Evolutionary conservation across 2,113 vertebrate species (phyloP), one percentile per base, ranked within the genome.

Genomic region (Athene cunicularia): DNA sequence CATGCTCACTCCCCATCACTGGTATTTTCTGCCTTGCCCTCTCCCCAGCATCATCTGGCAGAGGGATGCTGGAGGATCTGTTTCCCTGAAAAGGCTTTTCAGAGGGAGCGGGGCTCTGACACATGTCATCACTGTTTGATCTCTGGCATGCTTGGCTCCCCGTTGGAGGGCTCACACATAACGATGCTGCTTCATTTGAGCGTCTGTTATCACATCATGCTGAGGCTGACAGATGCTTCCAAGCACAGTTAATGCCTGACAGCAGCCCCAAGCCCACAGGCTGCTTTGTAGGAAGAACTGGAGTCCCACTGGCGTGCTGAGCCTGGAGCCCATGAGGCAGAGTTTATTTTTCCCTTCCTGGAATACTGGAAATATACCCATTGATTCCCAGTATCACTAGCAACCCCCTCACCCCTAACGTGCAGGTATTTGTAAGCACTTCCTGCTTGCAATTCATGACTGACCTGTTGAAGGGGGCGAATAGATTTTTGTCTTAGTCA

Each of bases 151-250:
- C 85, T 92, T 95, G 94, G 90, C 92, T 95, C 92, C 80, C 17
- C 2, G 4, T 94, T 3, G 49, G 37, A 95, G 43, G 27, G 75
- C 82, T 93, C 8, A 1, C 41, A 39, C 59, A 49, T 73, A 70
- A 88, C 18, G 15, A n/a, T 84, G 68, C 88, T 97, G 91, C 88
- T 96, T 88, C 88, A 10, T 87, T 28, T 79, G 68, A 84, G 75
- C 2, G 1, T 89, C 95, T 95, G 94, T 93, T 96, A 97, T 86
- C 97, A 94, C 91, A 60, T 49, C 11, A 6, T 81, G 91, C 91
- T 91, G 70, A 81, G 73, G 43, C 22, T 94, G 86, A 95, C 94
- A 90, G 82, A 95, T 92, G 90, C 75, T 92, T 96, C 82, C 94
- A 95, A 93, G 90, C 92, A 92, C 90, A 88, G 64, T 74, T 95